phyloP scores from a whole-genome alignment of 2,888 invertebrate species.

The Synergus japonicus region DNA sequence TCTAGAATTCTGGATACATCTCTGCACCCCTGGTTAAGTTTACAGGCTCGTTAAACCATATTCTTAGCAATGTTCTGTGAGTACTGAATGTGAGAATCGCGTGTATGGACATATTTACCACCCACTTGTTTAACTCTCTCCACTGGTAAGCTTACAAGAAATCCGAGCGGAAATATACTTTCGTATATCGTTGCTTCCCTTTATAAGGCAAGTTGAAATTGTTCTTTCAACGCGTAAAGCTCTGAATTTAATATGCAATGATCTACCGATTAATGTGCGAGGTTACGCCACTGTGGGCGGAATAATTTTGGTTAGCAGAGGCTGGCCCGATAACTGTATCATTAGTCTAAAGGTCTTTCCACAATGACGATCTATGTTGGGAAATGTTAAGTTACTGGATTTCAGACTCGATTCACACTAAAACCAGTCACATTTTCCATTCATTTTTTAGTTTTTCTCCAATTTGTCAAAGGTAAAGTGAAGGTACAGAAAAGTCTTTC shows the following conservation, averaged over 20 bases:
- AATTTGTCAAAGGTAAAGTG: too few relatives aligned
- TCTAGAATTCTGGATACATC: conserved; percentile 28
- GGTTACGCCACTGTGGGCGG: conserved; percentile 16
- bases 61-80: conserved; percentile 1
- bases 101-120: conserved; percentile 13
- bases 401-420: neutral
- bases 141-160: neutral
- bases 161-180: neutral
- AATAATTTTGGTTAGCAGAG: conserved; percentile 13
- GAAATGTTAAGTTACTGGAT: neutral
- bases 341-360: conserved; percentile 11
- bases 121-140: neutral
- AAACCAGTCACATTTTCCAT: neutral
- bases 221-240: neutral
- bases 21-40: neutral
- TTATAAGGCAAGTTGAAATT: neutral
- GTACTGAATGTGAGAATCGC: conserved; percentile 10
- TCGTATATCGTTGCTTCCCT: neutral
- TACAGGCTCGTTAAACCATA: conserved; percentile 7
- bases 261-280: conserved; percentile 2
- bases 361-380: neutral
- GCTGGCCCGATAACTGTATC: conserved; percentile 4
- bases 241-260: neutral
- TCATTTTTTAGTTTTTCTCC: neutral
- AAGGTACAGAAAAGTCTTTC: neutral